Conservation (phyloP, 2,888 invertebrate species). For the Eugnorisma glareosa region DNA sequence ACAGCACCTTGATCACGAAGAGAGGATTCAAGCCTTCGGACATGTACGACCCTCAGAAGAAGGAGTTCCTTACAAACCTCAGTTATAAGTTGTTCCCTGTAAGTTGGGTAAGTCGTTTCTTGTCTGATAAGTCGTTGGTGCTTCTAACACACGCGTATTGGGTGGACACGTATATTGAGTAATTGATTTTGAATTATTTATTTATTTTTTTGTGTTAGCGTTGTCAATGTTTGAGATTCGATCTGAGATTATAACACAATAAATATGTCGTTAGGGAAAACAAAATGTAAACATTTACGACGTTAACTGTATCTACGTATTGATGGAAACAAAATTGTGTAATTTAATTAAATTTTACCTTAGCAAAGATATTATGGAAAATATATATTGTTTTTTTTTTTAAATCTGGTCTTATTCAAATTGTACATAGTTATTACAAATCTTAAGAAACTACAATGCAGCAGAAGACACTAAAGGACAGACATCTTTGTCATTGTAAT, state of each 20-base stretch:
- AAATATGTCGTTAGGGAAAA: neutral
- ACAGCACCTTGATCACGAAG: conserved; percentile 92
- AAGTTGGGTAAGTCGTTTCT: conserved; percentile 93
- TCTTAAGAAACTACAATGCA: neutral
- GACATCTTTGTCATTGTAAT: conserved; percentile 7
- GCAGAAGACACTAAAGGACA: neutral
- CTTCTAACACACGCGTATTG: conserved; percentile 81
- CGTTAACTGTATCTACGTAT: conserved; percentile 37
- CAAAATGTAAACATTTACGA: conserved; percentile 31
- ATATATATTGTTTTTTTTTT: neutral
- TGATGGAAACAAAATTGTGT: conserved; percentile 57
- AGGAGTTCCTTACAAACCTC: conserved; percentile 94
- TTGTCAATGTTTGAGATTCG: conserved; percentile 41
- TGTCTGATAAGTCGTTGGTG: conserved; percentile 71
- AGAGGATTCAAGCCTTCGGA: conserved; percentile 97
- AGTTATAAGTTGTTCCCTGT: conserved; percentile 95
- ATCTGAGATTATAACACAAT: neutral
- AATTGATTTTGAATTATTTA: conserved; percentile 63
- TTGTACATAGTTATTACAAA: neutral
- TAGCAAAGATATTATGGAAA: neutral
- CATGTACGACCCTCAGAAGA: conserved; percentile 95
- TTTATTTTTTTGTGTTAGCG: conserved; percentile 50
- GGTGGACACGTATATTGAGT: conserved; percentile 74
- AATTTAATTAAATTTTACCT: neutral
- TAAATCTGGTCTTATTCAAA: neutral